These are phyloP conservation scores for Mugil cephalus DNA, from an alignment of 2,113 vertebrate species.

Conservation along the genomic window DNA sequence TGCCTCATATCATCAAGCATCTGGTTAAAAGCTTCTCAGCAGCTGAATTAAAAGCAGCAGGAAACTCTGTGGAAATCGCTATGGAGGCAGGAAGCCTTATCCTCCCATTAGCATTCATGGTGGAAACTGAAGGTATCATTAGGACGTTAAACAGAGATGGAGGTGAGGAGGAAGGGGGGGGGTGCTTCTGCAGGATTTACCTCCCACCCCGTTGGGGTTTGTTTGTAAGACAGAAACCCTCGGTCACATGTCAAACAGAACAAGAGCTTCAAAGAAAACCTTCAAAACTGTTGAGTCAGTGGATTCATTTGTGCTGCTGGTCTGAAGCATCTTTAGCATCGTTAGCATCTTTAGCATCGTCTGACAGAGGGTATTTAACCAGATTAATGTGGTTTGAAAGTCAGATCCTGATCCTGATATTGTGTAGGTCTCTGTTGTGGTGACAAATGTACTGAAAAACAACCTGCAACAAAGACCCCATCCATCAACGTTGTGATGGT, in stretches of 20 bases:
- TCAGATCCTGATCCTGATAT: too few relatives aligned
- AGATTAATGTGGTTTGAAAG: too few relatives aligned
- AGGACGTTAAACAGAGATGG: constrained; percentile 29
- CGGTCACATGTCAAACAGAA: constrained; percentile 9
- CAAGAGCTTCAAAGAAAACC: constrained; percentile 5
- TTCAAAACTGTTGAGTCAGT: neutral
- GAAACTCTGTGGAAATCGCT: constrained; percentile 56
- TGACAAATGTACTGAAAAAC: too few relatives aligned
- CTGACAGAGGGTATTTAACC: too few relatives aligned
- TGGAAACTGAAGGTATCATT: constrained; percentile 52
- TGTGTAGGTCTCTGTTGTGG: too few relatives aligned
- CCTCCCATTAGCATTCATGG: constrained; percentile 52
- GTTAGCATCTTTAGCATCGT: too few relatives aligned
- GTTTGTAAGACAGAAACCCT: constrained; percentile 13
- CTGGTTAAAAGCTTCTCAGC: constrained; percentile 60
- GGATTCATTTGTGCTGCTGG: too few relatives aligned
- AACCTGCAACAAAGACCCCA: too few relatives aligned
- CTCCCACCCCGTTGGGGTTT: constrained; percentile 24
- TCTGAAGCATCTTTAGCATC: too few relatives aligned
- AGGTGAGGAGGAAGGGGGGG: constrained; percentile 14
- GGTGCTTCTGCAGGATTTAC: constrained; percentile 47
- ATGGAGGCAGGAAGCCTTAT: constrained; percentile 44
- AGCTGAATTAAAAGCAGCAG: constrained; percentile 53
- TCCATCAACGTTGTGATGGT: too few relatives aligned
- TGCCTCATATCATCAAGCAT: constrained; percentile 51